Evolutionary conservation across 1,140 invertebrate genomes (phyloP), one percentile per base, ranked within the genome.

Genomic region (Eriosoma lanigerum): DNA sequence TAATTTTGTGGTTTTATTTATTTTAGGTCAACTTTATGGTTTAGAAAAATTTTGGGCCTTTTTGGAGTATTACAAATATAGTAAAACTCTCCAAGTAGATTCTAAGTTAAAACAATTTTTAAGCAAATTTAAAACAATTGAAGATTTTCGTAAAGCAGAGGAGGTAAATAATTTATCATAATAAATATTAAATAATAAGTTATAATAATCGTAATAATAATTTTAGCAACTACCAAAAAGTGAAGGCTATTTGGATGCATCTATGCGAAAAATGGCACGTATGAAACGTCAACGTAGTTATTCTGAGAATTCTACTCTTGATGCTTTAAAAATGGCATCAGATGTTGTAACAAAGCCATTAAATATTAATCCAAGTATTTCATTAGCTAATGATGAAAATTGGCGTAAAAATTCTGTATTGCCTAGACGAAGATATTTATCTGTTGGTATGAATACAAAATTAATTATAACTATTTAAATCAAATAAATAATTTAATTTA

Each of bases 21-120:
- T 85, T 87, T n/a, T 85, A 95, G 94, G 96, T 87, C 96, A 99
- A 88, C 87, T 98, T 24, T 99, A 99, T 88, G 98, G 97, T 56
- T 87, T 99, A 64, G 98, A 99, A 87, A 99, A 99, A 86, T 99
- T 99, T 87, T 98, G 97, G 96, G 96, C 97, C 58, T 99, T 98
- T 88, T 87, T 97, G 9, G 98, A 98, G 86, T 96, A 96, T 88
- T 96, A 95, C 86, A 95, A 93, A 85, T 90, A 93, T 83, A 90
- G 92, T 21, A 87, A 87, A 38, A 90, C 91, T 80, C 88, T 98
- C 32, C 90, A 93, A 81, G 92, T 98, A 26, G 91, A 95, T 83
- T 88, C 92, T 8, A 91, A 91, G 84, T 87, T 99, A 56, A 89
- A 91, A 81, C 92, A 91, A 66, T 92, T 93, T 85, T 86, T 99